Evolutionary conservation across 1,140 invertebrate genomes (phyloP).

Genomic region (Reticulitermes speratus): DNA sequence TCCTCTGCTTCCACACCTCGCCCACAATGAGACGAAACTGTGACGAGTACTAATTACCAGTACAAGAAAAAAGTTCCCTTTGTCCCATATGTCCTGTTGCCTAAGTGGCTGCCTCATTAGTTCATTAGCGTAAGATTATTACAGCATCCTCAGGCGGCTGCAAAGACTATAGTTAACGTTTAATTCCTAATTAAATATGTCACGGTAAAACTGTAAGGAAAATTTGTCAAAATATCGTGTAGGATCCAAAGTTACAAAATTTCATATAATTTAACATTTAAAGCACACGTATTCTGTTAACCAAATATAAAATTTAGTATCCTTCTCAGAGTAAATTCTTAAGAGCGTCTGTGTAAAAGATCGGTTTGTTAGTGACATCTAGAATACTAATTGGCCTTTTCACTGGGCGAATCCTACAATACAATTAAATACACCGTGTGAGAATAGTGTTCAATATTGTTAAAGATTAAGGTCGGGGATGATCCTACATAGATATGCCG

Average conservation of each 20-base stretch:
- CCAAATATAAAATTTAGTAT: too few relatives aligned
- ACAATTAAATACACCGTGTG: too few relatives aligned
- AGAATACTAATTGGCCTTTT: too few relatives aligned
- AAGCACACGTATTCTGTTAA: too few relatives aligned
- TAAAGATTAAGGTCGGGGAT: too few relatives aligned
- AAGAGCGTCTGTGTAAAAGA: too few relatives aligned
- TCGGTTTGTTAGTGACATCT: too few relatives aligned
- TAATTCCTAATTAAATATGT: not conserved
- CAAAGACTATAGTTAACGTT: not conserved
- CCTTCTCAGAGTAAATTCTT: too few relatives aligned
- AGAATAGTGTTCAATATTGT: too few relatives aligned
- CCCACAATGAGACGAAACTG: not conserved
- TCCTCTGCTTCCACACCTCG: not conserved
- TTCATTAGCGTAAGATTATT: not conserved
- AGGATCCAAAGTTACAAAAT: not conserved
- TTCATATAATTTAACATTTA: too few relatives aligned
- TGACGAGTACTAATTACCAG: not conserved
- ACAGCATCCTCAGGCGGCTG: slow-evolving; percentile 6
- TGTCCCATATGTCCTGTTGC: not conserved
- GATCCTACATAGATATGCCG: too few relatives aligned
- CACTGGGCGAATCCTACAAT: too few relatives aligned
- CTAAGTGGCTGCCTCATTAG: slow-evolving; percentile 4
- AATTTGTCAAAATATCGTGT: not conserved
- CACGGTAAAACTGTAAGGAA: not conserved
- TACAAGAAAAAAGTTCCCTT: not conserved